Base-by-base conservation (phyloP, 2,888 invertebrate species). In the Plusia festucae region DNA sequence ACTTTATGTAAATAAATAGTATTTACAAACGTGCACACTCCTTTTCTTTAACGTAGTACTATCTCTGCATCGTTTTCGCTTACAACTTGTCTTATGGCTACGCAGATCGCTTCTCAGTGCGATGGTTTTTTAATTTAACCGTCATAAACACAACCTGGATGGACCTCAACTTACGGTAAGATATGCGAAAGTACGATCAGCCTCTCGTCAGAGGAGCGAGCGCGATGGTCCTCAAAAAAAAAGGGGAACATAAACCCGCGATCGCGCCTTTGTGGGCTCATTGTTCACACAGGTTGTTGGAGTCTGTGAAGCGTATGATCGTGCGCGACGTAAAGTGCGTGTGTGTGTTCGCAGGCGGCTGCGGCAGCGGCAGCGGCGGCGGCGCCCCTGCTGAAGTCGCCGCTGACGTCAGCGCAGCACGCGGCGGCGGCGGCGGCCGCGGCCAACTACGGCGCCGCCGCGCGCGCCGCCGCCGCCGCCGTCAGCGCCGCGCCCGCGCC, bases 371-470 rank as follows among this genome's bases (percentile, higher is more conserved):
- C 97, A 78, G 97, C 97, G 86, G 97, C 97, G 81, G 96, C 97
- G 78, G 96, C 97, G 82, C 98, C 98, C 66, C 96, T 98, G 92
- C 95, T 98, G 95, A 98, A 98, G 96, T 97, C 97, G 74, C 98
- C 97, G 90, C 95, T 97, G 94, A 97, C 97, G 91, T 96, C 96
- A 91, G 97, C 98, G 91, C 98, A 98, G 95, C 98, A 98, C 96
- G 97, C 97, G 79, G 97, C 97, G 84, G 98, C 98, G 88, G 98
- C 98, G 88, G 98, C 98, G 73, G 98, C 98, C 83, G 98, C 98
- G 64, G 97, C 97, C 77, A 98, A 98, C 93, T 97, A 98, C 88
- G 97, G 98, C 73, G 98, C 98, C 40, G 98, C 98, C 79, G 97
- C 97, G 78, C 96, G 98, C 81, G 98, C 98, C 78, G 97, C 97